These are phyloP conservation scores for Lumbricus terrestris DNA, from an alignment of 2,888 invertebrate genomes.

Conservation along the genomic window DNA sequence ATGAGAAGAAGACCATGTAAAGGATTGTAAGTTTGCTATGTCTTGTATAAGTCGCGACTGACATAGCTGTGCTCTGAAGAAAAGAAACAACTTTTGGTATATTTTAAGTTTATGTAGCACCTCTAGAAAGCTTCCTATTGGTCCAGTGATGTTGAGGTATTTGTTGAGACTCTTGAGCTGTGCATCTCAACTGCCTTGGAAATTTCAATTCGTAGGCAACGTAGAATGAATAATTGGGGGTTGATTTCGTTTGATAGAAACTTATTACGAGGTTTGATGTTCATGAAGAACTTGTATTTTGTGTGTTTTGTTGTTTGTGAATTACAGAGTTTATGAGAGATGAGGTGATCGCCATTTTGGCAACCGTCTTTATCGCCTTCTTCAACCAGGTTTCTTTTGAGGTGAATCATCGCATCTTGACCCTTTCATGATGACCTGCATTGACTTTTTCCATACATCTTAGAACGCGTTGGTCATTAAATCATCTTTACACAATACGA, in stretches of 20 bases:
- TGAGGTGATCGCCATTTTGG: slow-evolving; percentile 58
- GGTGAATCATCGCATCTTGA: slow-evolving; percentile 44
- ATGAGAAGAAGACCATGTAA: background rate
- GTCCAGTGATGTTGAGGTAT: background rate
- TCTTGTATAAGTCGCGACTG: background rate
- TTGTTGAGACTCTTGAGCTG: background rate
- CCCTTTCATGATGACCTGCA: too few relatives aligned
- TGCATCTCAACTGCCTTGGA: background rate
- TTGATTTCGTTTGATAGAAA: too few relatives aligned
- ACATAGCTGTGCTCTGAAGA: background rate
- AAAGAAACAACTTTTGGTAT: background rate
- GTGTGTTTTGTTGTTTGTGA: slow-evolving; percentile 16
- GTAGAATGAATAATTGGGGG: too few relatives aligned
- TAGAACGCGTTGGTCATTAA: too few relatives aligned
- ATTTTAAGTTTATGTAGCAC: background rate
- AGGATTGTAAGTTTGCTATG: background rate
- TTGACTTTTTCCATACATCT: too few relatives aligned
- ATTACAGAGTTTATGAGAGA: slow-evolving; percentile 59
- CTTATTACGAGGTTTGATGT: background rate
- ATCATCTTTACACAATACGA: background rate
- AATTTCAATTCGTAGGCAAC: background rate
- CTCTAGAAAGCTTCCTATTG: background rate
- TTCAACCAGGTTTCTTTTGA: slow-evolving; percentile 61
- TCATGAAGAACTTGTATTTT: too few relatives aligned
- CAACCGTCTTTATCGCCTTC: slow-evolving; percentile 57